Evolutionary conservation across 2,888 invertebrate species (phyloP).

Genomic region (Nomada ruficornis): DNA sequence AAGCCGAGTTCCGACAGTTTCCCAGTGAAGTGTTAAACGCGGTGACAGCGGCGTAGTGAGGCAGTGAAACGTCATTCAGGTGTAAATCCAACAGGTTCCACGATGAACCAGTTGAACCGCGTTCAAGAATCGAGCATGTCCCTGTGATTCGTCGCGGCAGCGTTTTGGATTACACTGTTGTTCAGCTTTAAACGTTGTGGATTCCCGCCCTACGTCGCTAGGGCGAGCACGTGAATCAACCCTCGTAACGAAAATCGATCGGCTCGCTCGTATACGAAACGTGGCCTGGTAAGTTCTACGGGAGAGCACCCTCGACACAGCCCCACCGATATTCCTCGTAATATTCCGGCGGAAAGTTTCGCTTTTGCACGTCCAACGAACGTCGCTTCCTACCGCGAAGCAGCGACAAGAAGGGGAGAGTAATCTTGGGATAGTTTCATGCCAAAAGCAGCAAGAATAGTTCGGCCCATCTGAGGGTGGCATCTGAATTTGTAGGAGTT

Average conservation of each 20-base stretch:
- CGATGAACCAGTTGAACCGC: constrained; percentile 11
- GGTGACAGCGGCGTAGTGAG: constrained; percentile 3
- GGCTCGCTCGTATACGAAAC: constrained; percentile 51
- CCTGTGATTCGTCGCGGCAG: constrained; percentile 21
- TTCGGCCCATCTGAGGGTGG: neutral
- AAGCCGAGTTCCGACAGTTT: constrained; percentile 23
- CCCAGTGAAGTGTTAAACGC: constrained; percentile 47
- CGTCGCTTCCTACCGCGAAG: constrained; percentile 12
- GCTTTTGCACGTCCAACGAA: neutral
- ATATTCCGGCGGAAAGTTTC: constrained; percentile 42
- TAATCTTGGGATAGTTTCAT: constrained; percentile 47
- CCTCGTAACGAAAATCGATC: constrained; percentile 67
- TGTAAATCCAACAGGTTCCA: constrained; percentile 58
- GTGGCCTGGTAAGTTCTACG: constrained; percentile 66
- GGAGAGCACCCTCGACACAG: constrained; percentile 15
- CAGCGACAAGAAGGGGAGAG: constrained; percentile 50
- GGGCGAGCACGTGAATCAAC: constrained; percentile 69
- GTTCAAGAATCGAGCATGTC: constrained; percentile 13
- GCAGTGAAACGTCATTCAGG: constrained; percentile 51
- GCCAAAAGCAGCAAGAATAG: constrained; percentile 24
- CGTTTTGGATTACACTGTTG: constrained; percentile 62
- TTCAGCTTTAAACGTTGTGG: constrained; percentile 56
- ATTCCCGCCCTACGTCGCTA: constrained; percentile 66
- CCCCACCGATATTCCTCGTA: constrained; percentile 24
- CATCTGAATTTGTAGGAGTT: constrained; percentile 43